phyloP scores from a whole-genome alignment of 2,888 invertebrate genomes.

The Ptychoptera contaminata region DNA sequence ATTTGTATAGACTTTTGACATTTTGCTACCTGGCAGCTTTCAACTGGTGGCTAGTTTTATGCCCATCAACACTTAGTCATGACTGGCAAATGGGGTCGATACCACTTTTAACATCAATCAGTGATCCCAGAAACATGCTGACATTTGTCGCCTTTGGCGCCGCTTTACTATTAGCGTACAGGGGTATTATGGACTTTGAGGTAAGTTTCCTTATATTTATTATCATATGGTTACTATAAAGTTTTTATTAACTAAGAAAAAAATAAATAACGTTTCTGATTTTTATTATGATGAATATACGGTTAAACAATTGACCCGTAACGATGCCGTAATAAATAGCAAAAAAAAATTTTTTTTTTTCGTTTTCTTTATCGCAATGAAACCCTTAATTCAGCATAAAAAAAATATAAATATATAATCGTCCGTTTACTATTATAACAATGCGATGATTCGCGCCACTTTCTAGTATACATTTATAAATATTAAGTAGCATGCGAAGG shows the following conservation, averaged over 20 bases:
- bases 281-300: neutral
- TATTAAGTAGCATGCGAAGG: too few species aligned
- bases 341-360: too few species aligned
- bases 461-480: too few species aligned
- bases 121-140: constrained; percentile 56
- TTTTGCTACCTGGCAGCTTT: constrained; percentile 69
- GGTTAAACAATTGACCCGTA: too few species aligned
- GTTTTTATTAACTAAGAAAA: neutral
- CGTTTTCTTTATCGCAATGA: too few species aligned
- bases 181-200: constrained; percentile 50
- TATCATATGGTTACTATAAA: neutral
- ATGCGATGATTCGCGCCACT: too few species aligned
- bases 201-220: constrained; percentile 30
- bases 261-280: neutral
- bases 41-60: constrained; percentile 71
- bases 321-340: too few species aligned
- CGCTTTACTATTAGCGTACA: constrained; percentile 41
- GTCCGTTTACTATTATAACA: too few species aligned
- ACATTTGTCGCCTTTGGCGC: constrained; percentile 51
- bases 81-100: constrained; percentile 87
- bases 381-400: too few species aligned
- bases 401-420: too few species aligned
- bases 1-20: constrained; percentile 48
- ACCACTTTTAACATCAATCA: constrained; percentile 53
- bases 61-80: constrained; percentile 62